Base-by-base conservation (phyloP, 2,113 vertebrate genomes). In the Ursus arctos region DNA sequence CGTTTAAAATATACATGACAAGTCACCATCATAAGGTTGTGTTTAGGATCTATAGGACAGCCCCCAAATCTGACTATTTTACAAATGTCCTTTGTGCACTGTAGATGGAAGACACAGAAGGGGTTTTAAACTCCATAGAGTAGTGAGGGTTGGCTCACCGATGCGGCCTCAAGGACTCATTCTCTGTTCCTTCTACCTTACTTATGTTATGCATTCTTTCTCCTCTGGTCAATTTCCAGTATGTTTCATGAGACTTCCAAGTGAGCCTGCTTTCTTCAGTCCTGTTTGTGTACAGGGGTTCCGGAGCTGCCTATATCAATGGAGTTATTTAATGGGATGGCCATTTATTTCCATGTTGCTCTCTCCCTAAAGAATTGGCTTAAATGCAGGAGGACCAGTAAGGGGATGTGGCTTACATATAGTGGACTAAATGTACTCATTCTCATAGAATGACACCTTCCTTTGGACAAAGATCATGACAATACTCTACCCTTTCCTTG, bases 101-200 rank as follows among this genome's bases (percentile, higher is more conserved):
- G 6, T 13, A 4, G 21, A 16, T 40, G 19, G 9, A 72, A 16
- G n/a, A 15, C 36, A 19, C 1, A 1, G 16, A 47, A 36, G 0
- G 7, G 14, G 31, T 22, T 88, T 33, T 49, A 1, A 51, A 7
- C 51, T 33, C n/a, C 43, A 1, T 11, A 21, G 16, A 33, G 10
- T 3, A 18, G 19, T 4, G 36, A 59, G 19, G 0, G 1, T 7
- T 15, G 69, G 1, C 19, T 72, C 49, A 12, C 74, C 31, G 14
- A 76, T 31, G 3, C 16, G 24, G 1, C 19, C 31, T 4, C 24
- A 12, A 19, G 14, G 36, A 77, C 21, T 14, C 15, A 9, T 0
- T 14, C 10, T 8, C 53, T 15, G 47, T 22, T 14, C 3, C 22
- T 18, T 69, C 13, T 28, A n/a, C 12, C 3, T 24, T 14, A 24